Base-by-base conservation (phyloP, 2,797 vertebrate genomes). In the Sebastes kiyomatsui region DNA sequence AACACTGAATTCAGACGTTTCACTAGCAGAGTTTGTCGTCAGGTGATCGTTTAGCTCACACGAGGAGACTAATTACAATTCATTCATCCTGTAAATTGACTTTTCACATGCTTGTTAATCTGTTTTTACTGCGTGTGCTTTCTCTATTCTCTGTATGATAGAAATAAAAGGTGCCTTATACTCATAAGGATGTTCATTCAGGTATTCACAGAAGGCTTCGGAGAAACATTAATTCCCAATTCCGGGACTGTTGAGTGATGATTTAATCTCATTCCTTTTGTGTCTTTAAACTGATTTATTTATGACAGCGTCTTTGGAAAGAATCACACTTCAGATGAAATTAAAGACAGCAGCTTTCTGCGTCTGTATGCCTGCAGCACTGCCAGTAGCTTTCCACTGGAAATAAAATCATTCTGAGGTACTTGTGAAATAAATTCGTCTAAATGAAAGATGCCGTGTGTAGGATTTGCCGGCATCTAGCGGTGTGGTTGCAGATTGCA, bases 211-310 rank as follows among this genome's bases (percentile, higher is more conserved):
- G 59, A 75, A 11, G 16, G 33, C 55, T 70, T 76, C 58, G 55
- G 49, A 78, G 67, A 77, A 49, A 46, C 59, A 46, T 10, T 6
- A 32, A 14, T 8, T 59, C 62, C 65, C 5, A 13, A 22, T 35
- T 35, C 33, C 11, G 64, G n/a, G 6, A 67, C 52, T 55, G 69
- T 7, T 68, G 82, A 72, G 46, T 59, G 70, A 82, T 73, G 70
- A 83, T 73, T 91, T 85, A 79, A 85, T 87, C 35, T 42, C 16
- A 59, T 70, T 86, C 69, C 33, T 54, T 67, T 75, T 46, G 25
- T 77, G 77, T 73, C 58, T 91, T 76, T 20, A 54, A 33, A 81
- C 27, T 69, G 80, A 76, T 72, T 84, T 86, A 83, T 90, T 89
- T 58, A 87, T 80, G 78, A 87, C 78, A 33, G 66, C 32, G 25